Evolutionary conservation across 2,888 invertebrate genomes (phyloP).

Genomic region (Andrena fulva): DNA sequence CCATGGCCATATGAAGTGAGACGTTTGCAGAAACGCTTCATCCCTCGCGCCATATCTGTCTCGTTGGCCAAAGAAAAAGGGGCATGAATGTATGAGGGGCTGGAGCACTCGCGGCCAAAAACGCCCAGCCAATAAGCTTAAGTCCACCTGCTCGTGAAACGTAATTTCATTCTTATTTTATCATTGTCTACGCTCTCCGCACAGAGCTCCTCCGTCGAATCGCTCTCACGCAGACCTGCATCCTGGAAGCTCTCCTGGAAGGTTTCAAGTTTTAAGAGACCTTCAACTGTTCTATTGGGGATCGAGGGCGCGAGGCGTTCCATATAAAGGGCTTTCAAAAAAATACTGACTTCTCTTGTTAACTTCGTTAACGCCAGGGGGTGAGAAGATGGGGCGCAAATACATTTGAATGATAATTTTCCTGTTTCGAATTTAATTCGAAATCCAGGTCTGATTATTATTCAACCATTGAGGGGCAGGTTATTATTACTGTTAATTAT

Average conservation of each 20-base stretch:
- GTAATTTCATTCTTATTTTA: constrained; percentile 79
- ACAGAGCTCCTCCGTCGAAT: not conserved
- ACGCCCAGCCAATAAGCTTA: constrained; percentile 73
- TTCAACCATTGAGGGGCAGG: too few species aligned
- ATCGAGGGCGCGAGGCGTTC: not conserved
- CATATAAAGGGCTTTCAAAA: not conserved
- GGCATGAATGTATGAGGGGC: constrained; percentile 50
- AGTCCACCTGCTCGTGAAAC: constrained; percentile 72
- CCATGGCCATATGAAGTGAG: constrained; percentile 38
- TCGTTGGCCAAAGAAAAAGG: constrained; percentile 43
- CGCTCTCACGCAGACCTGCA: constrained; percentile 8
- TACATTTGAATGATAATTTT: not conserved
- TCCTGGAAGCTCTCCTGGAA: constrained; percentile 15
- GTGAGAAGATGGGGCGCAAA: constrained; percentile 6
- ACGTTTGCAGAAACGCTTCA: constrained; percentile 37
- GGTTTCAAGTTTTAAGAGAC: constrained; percentile 50
- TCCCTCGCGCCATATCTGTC: constrained; percentile 29
- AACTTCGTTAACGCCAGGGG: constrained; percentile 14
- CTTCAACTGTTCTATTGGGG: constrained; percentile 8
- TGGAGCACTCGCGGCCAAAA: constrained; percentile 54
- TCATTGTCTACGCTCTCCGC: constrained; percentile 70
- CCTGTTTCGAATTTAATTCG: not conserved
- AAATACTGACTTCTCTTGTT: constrained; percentile 21
- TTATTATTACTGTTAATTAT: too few species aligned
- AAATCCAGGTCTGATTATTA: too few species aligned